phyloP scores from a whole-genome alignment of 2,797 vertebrate species.

The Melanotaenia pygmaea region DNA sequence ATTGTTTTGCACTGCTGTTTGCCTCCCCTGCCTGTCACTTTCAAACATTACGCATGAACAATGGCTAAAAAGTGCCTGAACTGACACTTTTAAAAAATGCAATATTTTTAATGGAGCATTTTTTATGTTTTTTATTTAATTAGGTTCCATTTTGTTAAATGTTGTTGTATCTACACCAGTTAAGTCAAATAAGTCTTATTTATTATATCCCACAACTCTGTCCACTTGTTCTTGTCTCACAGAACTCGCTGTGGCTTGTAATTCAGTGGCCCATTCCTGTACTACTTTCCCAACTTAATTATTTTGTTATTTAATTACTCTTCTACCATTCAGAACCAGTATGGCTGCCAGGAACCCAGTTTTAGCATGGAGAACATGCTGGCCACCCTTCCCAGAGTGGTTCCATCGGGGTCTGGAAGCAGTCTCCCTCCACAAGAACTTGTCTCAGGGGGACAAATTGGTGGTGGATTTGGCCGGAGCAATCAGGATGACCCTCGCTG shows the following conservation, averaged over 20 bases:
- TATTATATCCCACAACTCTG: not conserved
- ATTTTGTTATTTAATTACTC: not conserved
- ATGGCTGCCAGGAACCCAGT: constrained; percentile 80
- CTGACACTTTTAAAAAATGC: constrained; percentile 16
- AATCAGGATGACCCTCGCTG: constrained; percentile 91
- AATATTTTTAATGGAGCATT: not conserved
- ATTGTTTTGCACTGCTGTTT: constrained; percentile 59
- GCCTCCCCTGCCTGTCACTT: constrained; percentile 57
- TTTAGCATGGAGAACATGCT: constrained; percentile 86
- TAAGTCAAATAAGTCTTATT: not conserved
- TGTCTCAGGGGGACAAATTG: constrained; percentile 77
- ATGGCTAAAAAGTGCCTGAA: constrained; percentile 35
- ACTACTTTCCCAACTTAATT: not conserved
- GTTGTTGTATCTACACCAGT: not conserved
- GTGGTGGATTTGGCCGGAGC: constrained; percentile 71
- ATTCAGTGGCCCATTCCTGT: not conserved
- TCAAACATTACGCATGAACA: constrained; percentile 54
- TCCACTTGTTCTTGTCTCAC: not conserved
- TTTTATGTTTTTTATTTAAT: not conserved
- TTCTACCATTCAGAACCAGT: constrained; percentile 74
- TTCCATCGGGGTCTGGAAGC: constrained; percentile 75
- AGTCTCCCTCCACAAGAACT: constrained; percentile 86
- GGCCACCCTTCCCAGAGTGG: constrained; percentile 85
- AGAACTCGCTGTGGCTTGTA: not conserved
- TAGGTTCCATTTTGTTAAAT: not conserved